Base-by-base conservation (phyloP, 2,113 vertebrate species). In the Pterocles burchelli region DNA sequence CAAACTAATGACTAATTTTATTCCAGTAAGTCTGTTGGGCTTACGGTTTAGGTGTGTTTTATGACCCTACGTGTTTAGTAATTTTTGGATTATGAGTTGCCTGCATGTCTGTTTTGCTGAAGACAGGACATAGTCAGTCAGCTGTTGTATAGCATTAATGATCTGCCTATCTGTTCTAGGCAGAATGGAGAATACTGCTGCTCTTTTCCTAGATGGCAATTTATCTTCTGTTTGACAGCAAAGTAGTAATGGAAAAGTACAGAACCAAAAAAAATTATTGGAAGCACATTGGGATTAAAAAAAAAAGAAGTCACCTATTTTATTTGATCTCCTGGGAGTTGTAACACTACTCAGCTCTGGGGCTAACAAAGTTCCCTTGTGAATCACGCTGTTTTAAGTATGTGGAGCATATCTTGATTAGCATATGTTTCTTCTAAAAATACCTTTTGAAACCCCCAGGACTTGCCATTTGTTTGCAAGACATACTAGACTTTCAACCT, bases 341-440 rank as follows among this genome's bases (percentile, higher is more conserved):
- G 57, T 72, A 91, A 36, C 38, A 68, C 13, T 68, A 48, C 58
- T 95, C 58, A 78, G 52, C 33, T 85, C 55, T 52, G 76, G 72
- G 90, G 41, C 68, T 95, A 88, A 95, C 65, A 59, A 80, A 83
- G 54, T 22, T 88, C 96, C 90, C 95, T 79, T 83, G 96, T 91
- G 97, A 96, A 93, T 95, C 73, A 76, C 52, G 76, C 45, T 92
- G 74, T 96, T 85, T 95, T 77, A 81, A 4, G 61, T 93, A 89
- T 92, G 45, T 94, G 94, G 88, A 59, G 83, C 96, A 81, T 84
- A 88, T 79, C 82, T 90, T 92, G 77, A 96, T 97, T 91, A 97
- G 54, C 95, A 97, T 95, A 95, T 97, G 96, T 86, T 94, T 82
- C 70, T 77, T 96, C 94, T 95, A 95, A 95, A 97, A 94, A 95